Evolutionary conservation across 2,113 vertebrate species (phyloP).

Genomic region (Ailurus styani): DNA sequence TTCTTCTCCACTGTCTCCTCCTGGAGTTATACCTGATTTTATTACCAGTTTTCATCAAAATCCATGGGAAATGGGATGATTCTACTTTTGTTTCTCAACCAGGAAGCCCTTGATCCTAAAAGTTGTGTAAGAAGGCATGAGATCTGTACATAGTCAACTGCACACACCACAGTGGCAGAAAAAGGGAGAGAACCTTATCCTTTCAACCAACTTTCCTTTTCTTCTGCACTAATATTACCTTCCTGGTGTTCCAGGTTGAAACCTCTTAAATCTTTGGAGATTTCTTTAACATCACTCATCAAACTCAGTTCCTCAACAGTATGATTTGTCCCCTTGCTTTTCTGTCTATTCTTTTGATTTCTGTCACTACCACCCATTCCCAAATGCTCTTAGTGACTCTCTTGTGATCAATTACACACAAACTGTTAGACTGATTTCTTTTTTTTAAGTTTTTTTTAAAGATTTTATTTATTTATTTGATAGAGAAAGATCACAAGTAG

Average conservation of each 20-base stretch:
- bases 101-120: neutral
- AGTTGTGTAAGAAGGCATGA: neutral
- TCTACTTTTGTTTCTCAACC: neutral
- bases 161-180: neutral
- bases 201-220: neutral
- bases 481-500: no score
- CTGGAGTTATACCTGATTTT: neutral
- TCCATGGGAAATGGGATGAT: neutral
- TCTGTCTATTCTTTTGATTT: neutral
- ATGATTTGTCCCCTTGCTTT: neutral
- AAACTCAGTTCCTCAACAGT: neutral
- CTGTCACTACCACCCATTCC: neutral
- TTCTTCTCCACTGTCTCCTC: neutral
- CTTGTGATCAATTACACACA: neutral
- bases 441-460: neutral
- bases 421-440: neutral
- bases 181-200: neutral
- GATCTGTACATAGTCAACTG: neutral
- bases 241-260: neutral
- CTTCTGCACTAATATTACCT: neutral
- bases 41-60: neutral
- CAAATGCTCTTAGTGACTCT: neutral
- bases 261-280: neutral
- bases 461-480: no score
- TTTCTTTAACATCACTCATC: neutral